Conservation (phyloP, 2,888 invertebrate species). For the Embidobia sp. region DNA sequence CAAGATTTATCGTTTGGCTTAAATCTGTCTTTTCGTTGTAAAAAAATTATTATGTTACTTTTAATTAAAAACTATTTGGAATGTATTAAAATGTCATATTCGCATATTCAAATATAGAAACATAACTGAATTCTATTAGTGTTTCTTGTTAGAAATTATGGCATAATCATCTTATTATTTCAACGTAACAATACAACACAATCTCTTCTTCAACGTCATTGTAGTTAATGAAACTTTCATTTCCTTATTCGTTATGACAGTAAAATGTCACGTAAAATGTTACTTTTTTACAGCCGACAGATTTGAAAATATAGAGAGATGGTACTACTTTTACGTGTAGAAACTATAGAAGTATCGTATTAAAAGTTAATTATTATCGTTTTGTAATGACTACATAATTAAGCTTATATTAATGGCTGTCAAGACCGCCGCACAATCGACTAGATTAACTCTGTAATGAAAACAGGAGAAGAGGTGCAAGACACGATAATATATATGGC, state of each 20-base stretch:
- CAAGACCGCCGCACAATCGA: constrained; percentile 14
- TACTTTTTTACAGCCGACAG: not conserved
- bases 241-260: constrained; percentile 14
- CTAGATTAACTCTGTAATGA: constrained; percentile 37
- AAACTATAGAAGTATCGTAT: not conserved
- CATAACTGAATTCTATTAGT: no score
- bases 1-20: constrained; percentile 16
- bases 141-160: no score
- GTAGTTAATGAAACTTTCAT: constrained; percentile 26
- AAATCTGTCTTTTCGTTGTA: no score
- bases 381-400: no score
- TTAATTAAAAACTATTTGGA: no score
- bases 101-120: no score
- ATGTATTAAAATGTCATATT: no score
- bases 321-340: not conserved
- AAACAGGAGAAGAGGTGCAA: constrained; percentile 20
- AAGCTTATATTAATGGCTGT: constrained; percentile 13
- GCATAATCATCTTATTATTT: constrained; percentile 10
- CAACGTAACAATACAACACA: not conserved
- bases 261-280: not conserved
- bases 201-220: constrained; percentile 12
- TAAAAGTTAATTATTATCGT: not conserved
- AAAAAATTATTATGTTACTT: no score
- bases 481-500: constrained; percentile 54
- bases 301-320: not conserved